A percentile compares a stretch with the other conserved stretches of the same genome.
phyloP scores from a whole-genome alignment of 2,113 vertebrate genomes.

The Pollachius pollachius region DNA sequence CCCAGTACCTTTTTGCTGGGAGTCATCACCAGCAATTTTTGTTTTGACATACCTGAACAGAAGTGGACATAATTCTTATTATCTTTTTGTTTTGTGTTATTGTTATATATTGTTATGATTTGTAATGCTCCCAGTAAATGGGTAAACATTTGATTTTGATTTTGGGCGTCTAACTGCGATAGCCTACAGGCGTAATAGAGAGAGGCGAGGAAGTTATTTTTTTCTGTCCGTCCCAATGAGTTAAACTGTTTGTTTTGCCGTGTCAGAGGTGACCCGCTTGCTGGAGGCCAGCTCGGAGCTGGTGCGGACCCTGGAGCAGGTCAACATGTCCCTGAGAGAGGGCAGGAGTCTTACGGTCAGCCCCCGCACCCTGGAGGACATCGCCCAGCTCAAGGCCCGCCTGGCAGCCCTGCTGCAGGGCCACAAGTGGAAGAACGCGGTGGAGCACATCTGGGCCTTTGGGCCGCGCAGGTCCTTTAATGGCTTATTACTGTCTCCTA shows the following conservation, averaged over 20 bases:
- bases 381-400: slow-evolving; percentile 79
- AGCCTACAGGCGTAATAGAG: not conserved
- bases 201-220: not conserved
- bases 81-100: no score
- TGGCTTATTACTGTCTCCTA: no score
- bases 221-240: not conserved
- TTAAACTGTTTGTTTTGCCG: not conserved
- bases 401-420: slow-evolving; percentile 84
- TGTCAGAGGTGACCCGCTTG: slow-evolving; percentile 77
- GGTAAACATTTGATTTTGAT: no score
- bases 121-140: no score
- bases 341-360: slow-evolving; percentile 75
- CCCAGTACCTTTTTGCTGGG: no score
- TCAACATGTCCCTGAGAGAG: slow-evolving; percentile 82
- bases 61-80: not conserved
- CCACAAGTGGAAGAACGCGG: slow-evolving; percentile 85
- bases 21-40: not conserved
- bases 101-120: no score
- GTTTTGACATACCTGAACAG: not conserved
- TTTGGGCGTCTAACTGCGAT: no score
- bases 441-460: slow-evolving; percentile 91
- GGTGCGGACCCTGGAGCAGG: slow-evolving; percentile 87
- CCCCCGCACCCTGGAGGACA: slow-evolving; percentile 75
- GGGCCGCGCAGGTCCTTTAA: slow-evolving; percentile 83
- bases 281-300: slow-evolving; percentile 85